Evolutionary conservation across 2,797 vertebrate species (phyloP).

Genomic region (Delichon dasypus): DNA sequence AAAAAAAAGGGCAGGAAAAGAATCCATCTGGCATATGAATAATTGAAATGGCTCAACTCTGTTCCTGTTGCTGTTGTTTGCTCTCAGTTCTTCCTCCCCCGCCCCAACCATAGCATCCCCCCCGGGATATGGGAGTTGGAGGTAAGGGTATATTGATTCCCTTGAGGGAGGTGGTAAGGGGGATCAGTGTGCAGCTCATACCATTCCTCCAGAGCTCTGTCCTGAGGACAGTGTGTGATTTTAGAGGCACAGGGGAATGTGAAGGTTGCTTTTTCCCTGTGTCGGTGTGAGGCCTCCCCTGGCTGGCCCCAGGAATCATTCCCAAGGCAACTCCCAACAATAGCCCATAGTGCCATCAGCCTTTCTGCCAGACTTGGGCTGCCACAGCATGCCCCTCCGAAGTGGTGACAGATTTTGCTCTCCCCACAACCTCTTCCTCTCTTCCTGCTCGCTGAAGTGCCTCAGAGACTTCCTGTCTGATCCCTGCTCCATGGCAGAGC

Average conservation of each 20-base stretch:
- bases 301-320: neutral
- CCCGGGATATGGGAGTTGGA: conserved; percentile 80
- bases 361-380: neutral
- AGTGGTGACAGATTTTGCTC: neutral
- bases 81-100: conserved; percentile 79
- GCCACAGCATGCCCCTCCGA: accelerated
- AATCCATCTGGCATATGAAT: conserved; percentile 99
- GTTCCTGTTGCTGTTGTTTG: conserved; percentile 98
- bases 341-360: accelerated
- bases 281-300: neutral
- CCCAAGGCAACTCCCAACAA: neutral
- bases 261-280: neutral
- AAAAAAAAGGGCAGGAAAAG: conserved; percentile 85
- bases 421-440: neutral
- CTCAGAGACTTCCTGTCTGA: neutral
- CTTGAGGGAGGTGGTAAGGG: neutral
- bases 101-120: conserved; percentile 78
- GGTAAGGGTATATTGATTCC: conserved; percentile 63
- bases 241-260: neutral
- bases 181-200: neutral
- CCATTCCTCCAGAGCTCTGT: neutral
- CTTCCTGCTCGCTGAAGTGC: neutral
- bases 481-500: neutral
- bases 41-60: conserved; percentile 99
- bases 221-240: neutral